Conservation (phyloP, 1,140 invertebrate genomes). For the Neodiprion fabricii region DNA sequence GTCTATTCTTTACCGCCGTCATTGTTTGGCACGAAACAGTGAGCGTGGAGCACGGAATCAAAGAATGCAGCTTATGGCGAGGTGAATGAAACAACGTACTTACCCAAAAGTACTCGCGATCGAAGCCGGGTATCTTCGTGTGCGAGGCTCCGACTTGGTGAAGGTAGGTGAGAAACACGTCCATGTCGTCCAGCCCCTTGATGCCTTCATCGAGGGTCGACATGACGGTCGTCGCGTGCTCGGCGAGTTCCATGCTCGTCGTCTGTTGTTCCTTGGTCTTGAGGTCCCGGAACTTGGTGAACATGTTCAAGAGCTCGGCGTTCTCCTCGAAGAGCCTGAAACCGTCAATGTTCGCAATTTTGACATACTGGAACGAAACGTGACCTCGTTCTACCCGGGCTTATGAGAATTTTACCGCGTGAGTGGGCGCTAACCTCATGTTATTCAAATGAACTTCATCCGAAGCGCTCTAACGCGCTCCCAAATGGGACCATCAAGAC, state of each 20-base stretch:
- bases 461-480: not conserved
- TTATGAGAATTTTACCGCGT: not conserved
- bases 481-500: not conserved
- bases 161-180: conserved; percentile 83
- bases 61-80: no score
- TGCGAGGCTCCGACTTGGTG: conserved; percentile 84
- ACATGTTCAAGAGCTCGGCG: conserved; percentile 78
- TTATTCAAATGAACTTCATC: not conserved
- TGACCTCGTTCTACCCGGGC: not conserved
- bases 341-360: not conserved
- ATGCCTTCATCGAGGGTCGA: conserved; percentile 86
- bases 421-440: conserved; percentile 9
- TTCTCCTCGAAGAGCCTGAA: conserved; percentile 89
- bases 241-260: conserved; percentile 79
- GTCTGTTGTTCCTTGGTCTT: conserved; percentile 82
- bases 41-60: no score
- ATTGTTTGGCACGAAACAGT: no score
- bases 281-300: conserved; percentile 80
- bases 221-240: conserved; percentile 91
- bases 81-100: conserved; percentile 37
- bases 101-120: conserved; percentile 88
- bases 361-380: not conserved
- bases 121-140: conserved; percentile 82
- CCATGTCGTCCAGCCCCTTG: conserved; percentile 82
- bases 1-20: no score